phyloP scores from a whole-genome alignment of 2,888 invertebrate species.

The Apamea crenata region DNA sequence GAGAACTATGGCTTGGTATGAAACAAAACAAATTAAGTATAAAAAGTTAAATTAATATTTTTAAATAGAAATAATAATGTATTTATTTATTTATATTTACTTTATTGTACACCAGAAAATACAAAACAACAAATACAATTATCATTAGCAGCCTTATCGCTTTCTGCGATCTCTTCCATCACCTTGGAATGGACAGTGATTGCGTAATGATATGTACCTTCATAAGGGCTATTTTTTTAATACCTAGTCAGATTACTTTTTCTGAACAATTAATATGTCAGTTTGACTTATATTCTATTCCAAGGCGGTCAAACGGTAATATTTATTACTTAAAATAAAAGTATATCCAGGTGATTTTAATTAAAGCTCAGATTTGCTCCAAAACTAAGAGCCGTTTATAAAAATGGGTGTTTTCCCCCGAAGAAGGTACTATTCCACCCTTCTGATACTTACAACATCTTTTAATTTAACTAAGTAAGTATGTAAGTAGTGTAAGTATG shows the following conservation, averaged over 20 bases:
- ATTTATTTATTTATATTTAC: too few species aligned
- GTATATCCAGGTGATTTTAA: not conserved
- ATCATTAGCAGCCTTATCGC: not conserved
- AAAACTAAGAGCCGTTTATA: not conserved
- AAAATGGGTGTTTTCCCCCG: not conserved
- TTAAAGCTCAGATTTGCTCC: not conserved
- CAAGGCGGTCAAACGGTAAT: not conserved
- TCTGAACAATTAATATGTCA: not conserved
- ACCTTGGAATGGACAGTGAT: too few species aligned
- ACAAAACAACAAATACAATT: not conserved
- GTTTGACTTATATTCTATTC: not conserved
- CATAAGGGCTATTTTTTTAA: not conserved
- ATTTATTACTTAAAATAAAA: not conserved
- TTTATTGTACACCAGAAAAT: not conserved
- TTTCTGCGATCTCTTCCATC: too few species aligned
- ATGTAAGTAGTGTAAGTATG: too few species aligned
- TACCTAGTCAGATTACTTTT: not conserved
- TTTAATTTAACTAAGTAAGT: conserved; percentile 31
- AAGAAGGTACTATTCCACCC: not conserved
- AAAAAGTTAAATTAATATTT: not conserved
- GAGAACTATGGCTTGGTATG: not conserved
- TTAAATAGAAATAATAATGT: not conserved
- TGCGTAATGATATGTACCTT: not conserved
- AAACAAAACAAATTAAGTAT: not conserved
- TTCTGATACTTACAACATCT: conserved; percentile 9